A percentile compares a stretch with the other conserved stretches of the same genome.
phyloP scores from a whole-genome alignment of 2,113 vertebrate genomes.

The Lipophrys pholis region DNA sequence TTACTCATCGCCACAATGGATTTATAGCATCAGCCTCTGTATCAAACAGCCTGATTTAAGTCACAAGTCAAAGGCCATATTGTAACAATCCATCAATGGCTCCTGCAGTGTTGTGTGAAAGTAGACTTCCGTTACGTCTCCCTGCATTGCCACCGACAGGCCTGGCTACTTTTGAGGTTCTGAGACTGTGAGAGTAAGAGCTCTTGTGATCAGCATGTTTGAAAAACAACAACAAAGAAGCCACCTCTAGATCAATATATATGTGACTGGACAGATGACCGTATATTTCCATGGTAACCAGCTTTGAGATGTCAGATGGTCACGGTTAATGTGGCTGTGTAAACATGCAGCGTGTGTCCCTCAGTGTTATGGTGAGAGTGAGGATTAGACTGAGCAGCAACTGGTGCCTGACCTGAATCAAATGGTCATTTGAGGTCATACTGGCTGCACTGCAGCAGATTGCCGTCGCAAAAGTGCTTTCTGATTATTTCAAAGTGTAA shows the following conservation, averaged over 20 bases:
- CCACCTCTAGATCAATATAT: conserved; percentile 64
- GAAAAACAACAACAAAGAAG: conserved; percentile 15
- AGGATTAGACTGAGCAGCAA: conserved; percentile 23
- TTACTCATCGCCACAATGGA: conserved; percentile 20
- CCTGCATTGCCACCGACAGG: conserved; percentile 29
- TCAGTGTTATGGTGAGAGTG: conserved; percentile 15
- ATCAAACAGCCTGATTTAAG: conserved; percentile 61
- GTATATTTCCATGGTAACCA: conserved; percentile 74
- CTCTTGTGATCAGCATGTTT: conserved; percentile 18
- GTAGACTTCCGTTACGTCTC: conserved; percentile 34
- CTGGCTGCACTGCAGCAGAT: conserved; percentile 23
- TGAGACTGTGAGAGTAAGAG: conserved; percentile 28
- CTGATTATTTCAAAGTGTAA: neutral
- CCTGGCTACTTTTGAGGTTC: conserved; percentile 39
- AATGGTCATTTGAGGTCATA: conserved; percentile 25
- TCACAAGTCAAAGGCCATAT: conserved; percentile 44
- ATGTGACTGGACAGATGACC: conserved; percentile 51
- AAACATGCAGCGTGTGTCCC: conserved; percentile 8
- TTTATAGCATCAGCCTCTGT: conserved; percentile 34
- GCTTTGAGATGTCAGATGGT: conserved; percentile 47
- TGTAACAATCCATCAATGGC: conserved; percentile 52
- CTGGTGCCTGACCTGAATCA: conserved; percentile 15
- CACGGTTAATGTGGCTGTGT: conserved; percentile 35
- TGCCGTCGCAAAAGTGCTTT: neutral
- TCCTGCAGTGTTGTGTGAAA: conserved; percentile 45